Evolutionary conservation across 2,797 vertebrate genomes (phyloP).

Genomic region (Syngnathus rostellatus): DNA sequence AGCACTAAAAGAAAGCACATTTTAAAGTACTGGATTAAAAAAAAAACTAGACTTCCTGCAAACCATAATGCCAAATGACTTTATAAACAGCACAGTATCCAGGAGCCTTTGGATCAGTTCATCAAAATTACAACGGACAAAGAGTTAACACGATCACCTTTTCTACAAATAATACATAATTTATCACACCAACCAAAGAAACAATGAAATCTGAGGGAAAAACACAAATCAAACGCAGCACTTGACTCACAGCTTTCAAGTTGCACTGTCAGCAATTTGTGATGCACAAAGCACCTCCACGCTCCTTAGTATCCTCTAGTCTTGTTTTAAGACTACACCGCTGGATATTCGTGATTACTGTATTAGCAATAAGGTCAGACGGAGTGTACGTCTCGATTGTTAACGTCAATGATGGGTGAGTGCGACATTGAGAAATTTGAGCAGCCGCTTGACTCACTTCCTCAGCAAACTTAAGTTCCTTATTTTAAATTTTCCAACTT

Average conservation of each 20-base stretch:
- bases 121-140: neutral
- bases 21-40: neutral
- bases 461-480: slow-evolving; percentile 48
- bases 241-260: slow-evolving; percentile 1
- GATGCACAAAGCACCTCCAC: neutral
- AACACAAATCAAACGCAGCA: neutral
- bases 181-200: neutral
- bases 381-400: neutral
- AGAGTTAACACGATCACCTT: neutral
- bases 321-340: neutral
- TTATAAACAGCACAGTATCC: neutral
- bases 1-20: neutral
- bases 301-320: neutral
- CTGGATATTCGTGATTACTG: neutral
- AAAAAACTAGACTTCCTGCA: neutral
- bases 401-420: neutral
- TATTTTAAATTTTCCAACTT: slow-evolving; percentile 20
- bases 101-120: neutral
- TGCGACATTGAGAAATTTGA: slow-evolving; percentile 46
- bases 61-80: neutral
- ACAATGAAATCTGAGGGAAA: neutral
- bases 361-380: neutral
- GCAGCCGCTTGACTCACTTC: slow-evolving; percentile 58
- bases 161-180: neutral
- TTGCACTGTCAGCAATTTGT: slow-evolving; percentile 3